These are phyloP conservation scores for Muscina levida DNA, from an alignment of 2,888 invertebrate genomes.

Conservation along the genomic window DNA sequence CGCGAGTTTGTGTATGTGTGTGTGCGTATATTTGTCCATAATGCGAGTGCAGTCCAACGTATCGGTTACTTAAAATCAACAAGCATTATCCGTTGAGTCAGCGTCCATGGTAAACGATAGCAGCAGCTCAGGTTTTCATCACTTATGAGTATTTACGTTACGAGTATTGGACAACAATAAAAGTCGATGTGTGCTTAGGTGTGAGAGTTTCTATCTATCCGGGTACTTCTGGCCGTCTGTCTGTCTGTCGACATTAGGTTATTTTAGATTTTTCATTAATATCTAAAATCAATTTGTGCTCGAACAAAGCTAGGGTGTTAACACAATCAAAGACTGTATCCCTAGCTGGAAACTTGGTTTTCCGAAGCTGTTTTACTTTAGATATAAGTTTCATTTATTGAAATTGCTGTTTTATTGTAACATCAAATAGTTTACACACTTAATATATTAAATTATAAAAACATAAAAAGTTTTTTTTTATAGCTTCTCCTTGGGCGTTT, in stretches of 20 bases:
- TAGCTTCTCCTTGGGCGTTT: too few relatives aligned
- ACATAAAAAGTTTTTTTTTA: too few relatives aligned
- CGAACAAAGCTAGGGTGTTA: constrained; percentile 17
- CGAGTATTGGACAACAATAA: constrained; percentile 32
- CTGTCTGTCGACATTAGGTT: not conserved
- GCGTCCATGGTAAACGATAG: constrained; percentile 29
- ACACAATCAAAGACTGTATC: constrained; percentile 22
- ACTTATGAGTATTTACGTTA: constrained; percentile 32
- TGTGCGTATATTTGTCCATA: not conserved
- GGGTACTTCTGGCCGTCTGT: not conserved
- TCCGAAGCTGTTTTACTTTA: too few relatives aligned
- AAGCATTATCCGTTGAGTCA: constrained; percentile 27
- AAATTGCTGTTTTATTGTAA: too few relatives aligned
- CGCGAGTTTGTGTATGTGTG: not conserved
- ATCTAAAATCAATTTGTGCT: constrained; percentile 29
- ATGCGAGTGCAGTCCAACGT: not conserved
- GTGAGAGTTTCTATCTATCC: not conserved
- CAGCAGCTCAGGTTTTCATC: constrained; percentile 37
- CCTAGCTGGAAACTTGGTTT: not conserved
- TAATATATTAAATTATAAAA: too few relatives aligned
- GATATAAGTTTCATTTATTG: too few relatives aligned
- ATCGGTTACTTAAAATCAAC: constrained; percentile 7
- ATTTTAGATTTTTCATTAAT: not conserved
- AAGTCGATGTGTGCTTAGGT: constrained; percentile 12
- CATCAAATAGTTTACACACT: too few relatives aligned